Conservation (phyloP, 2,797 vertebrate genomes). For the Trachurus trachurus region DNA sequence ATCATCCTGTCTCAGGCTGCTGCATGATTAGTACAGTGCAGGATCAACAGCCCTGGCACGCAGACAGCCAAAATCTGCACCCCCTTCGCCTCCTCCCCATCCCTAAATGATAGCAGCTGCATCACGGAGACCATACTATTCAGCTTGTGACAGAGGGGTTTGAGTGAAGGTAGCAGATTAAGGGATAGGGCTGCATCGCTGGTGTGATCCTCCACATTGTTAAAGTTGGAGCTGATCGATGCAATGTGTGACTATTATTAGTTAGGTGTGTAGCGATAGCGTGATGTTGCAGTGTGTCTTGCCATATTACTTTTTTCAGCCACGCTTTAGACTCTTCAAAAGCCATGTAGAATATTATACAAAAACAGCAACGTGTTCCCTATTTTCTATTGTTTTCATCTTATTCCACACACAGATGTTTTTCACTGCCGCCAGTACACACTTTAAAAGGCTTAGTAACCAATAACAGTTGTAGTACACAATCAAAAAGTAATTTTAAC, state of each 20-base stretch:
- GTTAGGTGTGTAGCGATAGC: constrained; percentile 51
- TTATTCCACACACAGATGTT: constrained; percentile 31
- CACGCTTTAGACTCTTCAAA: constrained; percentile 48
- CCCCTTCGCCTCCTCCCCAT: constrained; percentile 20
- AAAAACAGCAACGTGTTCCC: constrained; percentile 53
- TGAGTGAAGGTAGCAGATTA: constrained; percentile 36
- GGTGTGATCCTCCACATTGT: constrained; percentile 47
- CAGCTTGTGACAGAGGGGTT: constrained; percentile 38
- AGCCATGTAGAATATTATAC: constrained; percentile 68
- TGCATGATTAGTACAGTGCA: constrained; percentile 77
- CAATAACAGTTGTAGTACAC: constrained; percentile 47
- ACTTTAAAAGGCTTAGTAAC: constrained; percentile 55
- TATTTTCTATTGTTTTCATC: constrained; percentile 53
- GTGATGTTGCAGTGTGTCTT: constrained; percentile 51
- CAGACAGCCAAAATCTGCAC: constrained; percentile 59
- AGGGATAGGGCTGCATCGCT: constrained; percentile 21
- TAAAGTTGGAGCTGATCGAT: constrained; percentile 60
- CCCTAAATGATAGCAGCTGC: constrained; percentile 75
- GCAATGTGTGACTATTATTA: constrained; percentile 71
- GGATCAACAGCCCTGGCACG: constrained; percentile 70
- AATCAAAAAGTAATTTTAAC: constrained; percentile 40
- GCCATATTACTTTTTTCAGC: constrained; percentile 49
- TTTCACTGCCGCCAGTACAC: constrained; percentile 30
- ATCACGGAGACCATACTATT: constrained; percentile 50
- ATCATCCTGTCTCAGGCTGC: constrained; percentile 80